Conservation (phyloP, 2,888 invertebrate species). For the Linhomoeus sp. region DNA sequence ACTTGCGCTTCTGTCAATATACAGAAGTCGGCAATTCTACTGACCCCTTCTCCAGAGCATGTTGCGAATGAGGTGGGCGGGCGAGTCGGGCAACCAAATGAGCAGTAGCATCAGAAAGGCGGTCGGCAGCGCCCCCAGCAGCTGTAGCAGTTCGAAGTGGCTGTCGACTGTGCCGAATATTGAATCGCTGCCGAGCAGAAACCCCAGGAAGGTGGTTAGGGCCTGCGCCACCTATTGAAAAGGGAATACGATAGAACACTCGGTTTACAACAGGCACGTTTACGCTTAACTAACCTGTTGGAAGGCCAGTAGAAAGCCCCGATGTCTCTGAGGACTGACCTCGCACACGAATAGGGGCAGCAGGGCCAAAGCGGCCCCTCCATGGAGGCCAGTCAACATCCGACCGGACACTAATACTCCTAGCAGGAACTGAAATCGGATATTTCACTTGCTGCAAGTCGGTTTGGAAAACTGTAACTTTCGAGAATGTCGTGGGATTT, state of each 20-base stretch:
- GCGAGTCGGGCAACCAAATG: constrained; percentile 15
- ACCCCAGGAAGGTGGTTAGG: constrained; percentile 19
- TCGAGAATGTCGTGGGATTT: too few relatives aligned
- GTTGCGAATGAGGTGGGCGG: constrained; percentile 10
- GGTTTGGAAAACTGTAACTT: too few relatives aligned
- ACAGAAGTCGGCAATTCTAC: too few relatives aligned
- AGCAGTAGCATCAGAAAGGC: constrained; percentile 6
- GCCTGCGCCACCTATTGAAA: too few relatives aligned
- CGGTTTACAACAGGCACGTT: constrained; percentile 3
- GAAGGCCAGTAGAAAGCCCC: constrained; percentile 17
- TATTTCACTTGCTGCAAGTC: too few relatives aligned
- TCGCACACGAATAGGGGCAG: constrained; percentile 22
- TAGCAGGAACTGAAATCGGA: constrained; percentile 7
- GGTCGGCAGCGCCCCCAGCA: constrained; percentile 8
- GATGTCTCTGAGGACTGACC: constrained; percentile 12
- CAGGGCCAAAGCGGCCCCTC: constrained; percentile 10
- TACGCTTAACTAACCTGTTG: constrained; percentile 23
- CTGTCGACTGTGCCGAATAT: constrained; percentile 13
- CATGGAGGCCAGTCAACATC: constrained; percentile 20
- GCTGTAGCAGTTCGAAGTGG: constrained; percentile 10
- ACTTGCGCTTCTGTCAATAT: too few relatives aligned
- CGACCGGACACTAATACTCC: constrained; percentile 15
- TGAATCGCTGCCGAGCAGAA: constrained; percentile 17
- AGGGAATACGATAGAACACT: background rate
- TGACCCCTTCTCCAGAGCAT: background rate